phyloP scores from a whole-genome alignment of 1,140 invertebrate species.

The Zaprionus kolodkinae region DNA sequence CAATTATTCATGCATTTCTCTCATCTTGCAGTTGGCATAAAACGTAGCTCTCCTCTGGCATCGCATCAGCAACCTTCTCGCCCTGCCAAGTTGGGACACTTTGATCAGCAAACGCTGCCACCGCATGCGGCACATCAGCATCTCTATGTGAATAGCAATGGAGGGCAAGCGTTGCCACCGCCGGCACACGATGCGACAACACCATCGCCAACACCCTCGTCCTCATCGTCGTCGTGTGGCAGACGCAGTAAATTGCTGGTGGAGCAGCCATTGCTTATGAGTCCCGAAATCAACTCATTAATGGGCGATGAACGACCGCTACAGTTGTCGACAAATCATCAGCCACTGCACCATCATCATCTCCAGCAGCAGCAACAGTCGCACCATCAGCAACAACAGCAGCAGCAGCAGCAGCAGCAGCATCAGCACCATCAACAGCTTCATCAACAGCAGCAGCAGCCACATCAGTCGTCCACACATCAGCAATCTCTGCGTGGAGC shows the following conservation, averaged over 20 bases:
- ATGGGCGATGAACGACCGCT: conserved; percentile 75
- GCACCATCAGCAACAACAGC: conserved; percentile 44
- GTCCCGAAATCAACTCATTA: conserved; percentile 83
- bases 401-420: conserved; percentile 44
- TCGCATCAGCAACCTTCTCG: conserved; percentile 74
- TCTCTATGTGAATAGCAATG: conserved; percentile 58
- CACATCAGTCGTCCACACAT: conserved; percentile 25
- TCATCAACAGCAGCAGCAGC: conserved; percentile 46
- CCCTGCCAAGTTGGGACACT: conserved; percentile 76
- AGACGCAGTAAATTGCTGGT: conserved; percentile 68
- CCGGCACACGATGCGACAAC: conserved; percentile 71
- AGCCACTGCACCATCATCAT: conserved; percentile 42
- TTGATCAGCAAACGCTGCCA: conserved; percentile 50
- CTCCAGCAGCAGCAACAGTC: conserved; percentile 52
- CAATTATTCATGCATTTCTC: conserved; percentile 7
- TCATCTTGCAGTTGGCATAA: conserved; percentile 65
- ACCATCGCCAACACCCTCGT: conserved; percentile 63
- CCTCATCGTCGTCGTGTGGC: conserved; percentile 62
- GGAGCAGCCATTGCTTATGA: conserved; percentile 79
- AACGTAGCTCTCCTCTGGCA: conserved; percentile 76
- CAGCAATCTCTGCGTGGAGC: conserved; percentile 35
- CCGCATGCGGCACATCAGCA: conserved; percentile 46
- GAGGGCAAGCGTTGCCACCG: conserved; percentile 51
- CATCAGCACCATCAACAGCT: conserved; percentile 27
- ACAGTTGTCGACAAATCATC: conserved; percentile 50